Base-by-base conservation (phyloP, 1,140 invertebrate species). In the Dendrolimus punctatus region DNA sequence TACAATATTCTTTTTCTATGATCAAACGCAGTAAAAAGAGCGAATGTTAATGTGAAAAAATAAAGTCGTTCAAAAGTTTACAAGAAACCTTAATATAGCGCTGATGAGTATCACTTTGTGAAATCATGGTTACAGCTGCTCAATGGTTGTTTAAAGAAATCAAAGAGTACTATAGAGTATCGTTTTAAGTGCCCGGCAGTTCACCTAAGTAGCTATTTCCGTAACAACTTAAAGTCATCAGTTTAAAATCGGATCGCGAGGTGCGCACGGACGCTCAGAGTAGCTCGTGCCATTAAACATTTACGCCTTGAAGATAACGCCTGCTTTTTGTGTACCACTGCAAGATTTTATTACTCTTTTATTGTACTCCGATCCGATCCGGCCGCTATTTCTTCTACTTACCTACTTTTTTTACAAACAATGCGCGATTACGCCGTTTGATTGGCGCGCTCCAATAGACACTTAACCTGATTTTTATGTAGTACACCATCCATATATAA, bases 211-310 rank as follows among this genome's bases (percentile, higher is more conserved):
- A 68, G 66, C 73, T 78, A 83, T 83, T 74, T 80, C 77, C 71
- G 72, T 72, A 69, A 71, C 68, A 62, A 57, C 59, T 74, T 74
- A 72, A 78, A 81, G 73, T 77, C 71, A 79, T 83, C 73, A 75
- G 71, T 83, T 85, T 80, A 80, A 82, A 83, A 81, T 83, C 75
- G 64, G 75, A 76, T 77, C 68, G 64, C 58, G 57, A 71, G 70
- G 64, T 71, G 66, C 68, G 58, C 66, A 75, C 65, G 62, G 66
- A 64, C 60, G 64, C 49, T 64, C 58, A 64, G 63, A 73, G 68
- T 77, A 66, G 64, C 67, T 60, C 64, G 55, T 58, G 66, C 73
- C 72, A 77, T 85, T 83, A 84, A 85, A 81, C 73, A 77, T 81
- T 80, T 75, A 83, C 70, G 74, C 63, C 62, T 70, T 62, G 53